Base-by-base conservation (phyloP, 2,888 invertebrate species). In the Caenorhabditis macrosperma region DNA sequence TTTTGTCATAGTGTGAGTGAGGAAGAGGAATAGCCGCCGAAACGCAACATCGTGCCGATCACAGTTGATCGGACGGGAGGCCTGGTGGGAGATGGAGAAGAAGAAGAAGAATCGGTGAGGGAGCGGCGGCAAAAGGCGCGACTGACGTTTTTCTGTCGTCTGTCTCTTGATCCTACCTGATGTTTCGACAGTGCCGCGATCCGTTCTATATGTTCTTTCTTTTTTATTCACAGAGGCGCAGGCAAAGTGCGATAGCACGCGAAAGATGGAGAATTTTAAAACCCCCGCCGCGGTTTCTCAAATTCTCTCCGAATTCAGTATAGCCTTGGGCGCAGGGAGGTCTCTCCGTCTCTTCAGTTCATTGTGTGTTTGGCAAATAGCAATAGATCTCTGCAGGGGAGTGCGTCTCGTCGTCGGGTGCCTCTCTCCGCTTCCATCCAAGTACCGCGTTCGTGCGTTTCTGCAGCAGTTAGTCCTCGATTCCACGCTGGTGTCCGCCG, bases 391-490 rank as follows among this genome's bases (percentile, higher is more conserved):
- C 76, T 76, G 76, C 61, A 57, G 57, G 57, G 75, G 69, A 57
- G 69, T 50, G 57, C 54, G 63, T 71, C 66, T 71, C 71, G 59
- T 69, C 68, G 64, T 71, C 78, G 41, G 50, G 63, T 63, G 68
- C 69, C 76, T 68, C 63, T 55, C 57, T 50, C 64, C 69, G 63
- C 69, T 61, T 61, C 60, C 64, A 69, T 69, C 63, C 67, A 67
- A 67, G 75, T 71, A 71, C 78, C 78, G 78, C 72, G 78, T 78
- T 78, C 78, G 72, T 59, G 61, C 68, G 72, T 67, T 60, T 77
- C n/a, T n/a, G 71, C 71, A 66, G 72, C 78, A 78, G 78, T 78
- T 72, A 72, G 78, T 78, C 67, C 72, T 60, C 78, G 66, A 67
- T 78, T 72, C 78, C 72, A 72, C 72, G 67, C 72, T 72, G 78